A percentile compares a stretch with the other conserved stretches of the same genome.
Conservation (phyloP, 2,797 vertebrate genomes). For the Eulemur coronatus region DNA sequence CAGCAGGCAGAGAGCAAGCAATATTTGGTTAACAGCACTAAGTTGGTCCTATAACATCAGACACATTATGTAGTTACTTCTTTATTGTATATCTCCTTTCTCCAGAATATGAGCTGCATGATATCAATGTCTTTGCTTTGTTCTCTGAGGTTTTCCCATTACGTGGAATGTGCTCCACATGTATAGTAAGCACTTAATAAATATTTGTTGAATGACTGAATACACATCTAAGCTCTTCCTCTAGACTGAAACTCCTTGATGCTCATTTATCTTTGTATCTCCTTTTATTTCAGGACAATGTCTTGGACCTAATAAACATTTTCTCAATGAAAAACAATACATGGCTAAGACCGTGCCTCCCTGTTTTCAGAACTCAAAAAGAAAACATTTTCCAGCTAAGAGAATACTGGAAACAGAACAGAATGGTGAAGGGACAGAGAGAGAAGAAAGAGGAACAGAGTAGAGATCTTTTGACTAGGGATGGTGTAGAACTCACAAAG, state of each 20-base stretch:
- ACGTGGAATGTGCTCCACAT: not conserved
- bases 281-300: not conserved
- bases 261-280: constrained; percentile 30
- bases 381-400: not conserved
- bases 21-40: not conserved
- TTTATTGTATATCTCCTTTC: not conserved
- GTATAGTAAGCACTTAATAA: constrained; percentile 11
- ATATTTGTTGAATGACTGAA: constrained; percentile 3
- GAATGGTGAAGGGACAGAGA: not conserved
- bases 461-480: not conserved
- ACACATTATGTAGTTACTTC: not conserved
- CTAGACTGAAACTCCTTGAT: not conserved
- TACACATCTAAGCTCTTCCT: not conserved
- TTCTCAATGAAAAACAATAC: not conserved
- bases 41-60: not conserved
- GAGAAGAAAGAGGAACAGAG: not conserved
- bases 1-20: not conserved
- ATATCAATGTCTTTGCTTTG: not conserved
- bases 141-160: not conserved
- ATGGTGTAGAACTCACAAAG: not conserved
- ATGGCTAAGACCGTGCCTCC: not conserved
- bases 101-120: not conserved
- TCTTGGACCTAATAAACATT: not conserved
- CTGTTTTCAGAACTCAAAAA: constrained; percentile 19
- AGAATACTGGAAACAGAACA: not conserved